phyloP scores from a whole-genome alignment of 1,140 invertebrate species.

The Trichonephila clavata region DNA sequence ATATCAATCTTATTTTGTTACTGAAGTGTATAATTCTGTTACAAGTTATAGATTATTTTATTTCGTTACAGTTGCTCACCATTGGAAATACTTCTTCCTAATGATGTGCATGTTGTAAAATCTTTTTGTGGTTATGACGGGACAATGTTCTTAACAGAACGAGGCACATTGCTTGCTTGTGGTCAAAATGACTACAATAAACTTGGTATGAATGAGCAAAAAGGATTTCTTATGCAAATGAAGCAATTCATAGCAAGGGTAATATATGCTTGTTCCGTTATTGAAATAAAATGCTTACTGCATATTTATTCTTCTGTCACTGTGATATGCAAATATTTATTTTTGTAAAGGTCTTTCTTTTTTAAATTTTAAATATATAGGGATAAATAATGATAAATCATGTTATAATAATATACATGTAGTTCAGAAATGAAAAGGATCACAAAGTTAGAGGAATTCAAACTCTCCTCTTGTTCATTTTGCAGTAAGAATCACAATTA shows the following conservation, averaged over 20 bases:
- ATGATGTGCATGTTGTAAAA: conserved; percentile 82
- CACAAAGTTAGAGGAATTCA: no score
- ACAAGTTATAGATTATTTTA: background rate
- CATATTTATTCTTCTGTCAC: no score
- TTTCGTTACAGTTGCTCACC: conserved; percentile 82
- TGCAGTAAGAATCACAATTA: no score
- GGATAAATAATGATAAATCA: no score
- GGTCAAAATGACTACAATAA: conserved; percentile 87
- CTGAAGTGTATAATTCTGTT: background rate
- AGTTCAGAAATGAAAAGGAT: no score
- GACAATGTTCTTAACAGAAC: conserved; percentile 86
- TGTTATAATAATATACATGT: no score
- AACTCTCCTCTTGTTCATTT: no score
- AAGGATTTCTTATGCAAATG: conserved; percentile 81
- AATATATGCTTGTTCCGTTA: background rate
- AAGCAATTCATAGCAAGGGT: conserved; percentile 78
- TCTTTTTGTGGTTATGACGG: conserved; percentile 86
- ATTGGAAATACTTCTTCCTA: conserved; percentile 81
- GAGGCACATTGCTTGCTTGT: conserved; percentile 85
- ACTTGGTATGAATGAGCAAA: conserved; percentile 84
- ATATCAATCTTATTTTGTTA: background rate
- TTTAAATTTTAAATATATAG: no score
- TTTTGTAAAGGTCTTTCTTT: no score
- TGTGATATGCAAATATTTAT: no score
- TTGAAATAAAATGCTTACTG: background rate